Evolutionary conservation across 2,888 invertebrate genomes (phyloP).

Genomic region (Andrena camellia): DNA sequence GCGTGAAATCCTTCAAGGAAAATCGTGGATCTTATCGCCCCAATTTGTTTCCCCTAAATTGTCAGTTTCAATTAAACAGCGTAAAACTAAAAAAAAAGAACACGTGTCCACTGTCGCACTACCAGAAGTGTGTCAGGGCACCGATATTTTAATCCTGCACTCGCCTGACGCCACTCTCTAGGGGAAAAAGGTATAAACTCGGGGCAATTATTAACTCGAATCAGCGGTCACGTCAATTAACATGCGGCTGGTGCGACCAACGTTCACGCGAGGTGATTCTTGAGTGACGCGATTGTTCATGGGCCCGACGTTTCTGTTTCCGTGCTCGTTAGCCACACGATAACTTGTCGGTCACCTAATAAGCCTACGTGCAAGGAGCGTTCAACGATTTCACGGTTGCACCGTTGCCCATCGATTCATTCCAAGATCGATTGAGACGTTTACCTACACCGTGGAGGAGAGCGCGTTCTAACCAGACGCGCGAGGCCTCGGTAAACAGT

Average conservation of each 20-base stretch:
- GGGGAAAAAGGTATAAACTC: not conserved
- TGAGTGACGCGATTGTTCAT: constrained; percentile 57
- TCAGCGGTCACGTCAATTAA: constrained; percentile 48
- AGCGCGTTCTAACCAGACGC: constrained; percentile 8
- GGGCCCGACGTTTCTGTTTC: constrained; percentile 46
- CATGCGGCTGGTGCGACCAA: constrained; percentile 26
- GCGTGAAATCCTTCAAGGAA: no score
- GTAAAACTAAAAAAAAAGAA: not conserved
- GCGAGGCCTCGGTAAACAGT: constrained; percentile 35
- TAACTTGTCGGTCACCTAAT: constrained; percentile 41
- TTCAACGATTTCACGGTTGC: constrained; percentile 19
- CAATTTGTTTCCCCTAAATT: no score
- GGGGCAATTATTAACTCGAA: constrained; percentile 40
- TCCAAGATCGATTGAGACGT: constrained; percentile 33
- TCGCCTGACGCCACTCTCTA: not conserved
- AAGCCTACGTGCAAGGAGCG: constrained; percentile 10
- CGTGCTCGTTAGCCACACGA: constrained; percentile 54
- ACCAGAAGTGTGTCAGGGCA: not conserved
- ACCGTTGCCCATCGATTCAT: not conserved
- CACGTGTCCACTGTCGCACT: not conserved
- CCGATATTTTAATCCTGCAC: not conserved
- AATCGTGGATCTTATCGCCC: no score
- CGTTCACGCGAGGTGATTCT: constrained; percentile 55
- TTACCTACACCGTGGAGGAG: constrained; percentile 2
- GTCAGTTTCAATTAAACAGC: no score